phyloP scores from a whole-genome alignment of 1,140 invertebrate species.

The Penaeus japonicus region DNA sequence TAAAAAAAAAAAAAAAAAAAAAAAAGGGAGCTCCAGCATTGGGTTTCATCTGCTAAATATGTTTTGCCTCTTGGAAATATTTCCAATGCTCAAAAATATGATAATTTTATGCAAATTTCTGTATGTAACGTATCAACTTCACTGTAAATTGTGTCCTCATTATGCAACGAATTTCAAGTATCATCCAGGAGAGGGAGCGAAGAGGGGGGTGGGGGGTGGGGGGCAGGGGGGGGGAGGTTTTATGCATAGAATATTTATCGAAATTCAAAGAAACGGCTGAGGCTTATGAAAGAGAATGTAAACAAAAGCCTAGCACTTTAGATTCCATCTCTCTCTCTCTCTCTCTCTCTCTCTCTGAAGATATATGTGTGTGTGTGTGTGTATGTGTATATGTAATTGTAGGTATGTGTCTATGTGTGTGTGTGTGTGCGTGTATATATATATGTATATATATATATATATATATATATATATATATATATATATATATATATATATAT shows the following conservation, averaged over 20 bases:
- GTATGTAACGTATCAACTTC: conserved; percentile 8
- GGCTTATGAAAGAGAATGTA: no score
- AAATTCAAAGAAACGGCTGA: background rate
- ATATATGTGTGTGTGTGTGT: no score
- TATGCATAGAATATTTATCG: conserved; percentile 15
- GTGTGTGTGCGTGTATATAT: background rate
- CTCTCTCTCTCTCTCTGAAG: no score
- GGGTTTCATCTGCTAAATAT: background rate
- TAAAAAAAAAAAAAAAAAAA: background rate
- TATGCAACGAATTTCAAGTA: background rate
- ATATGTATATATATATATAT: conserved; percentile 45
- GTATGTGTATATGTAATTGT: background rate
- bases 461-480: conserved; percentile 42
- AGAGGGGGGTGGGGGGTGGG: background rate
- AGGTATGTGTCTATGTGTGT: no score
- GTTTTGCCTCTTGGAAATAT: background rate
- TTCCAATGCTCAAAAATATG: background rate
- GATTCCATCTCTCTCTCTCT: no score
- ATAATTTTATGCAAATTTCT: conserved; percentile 11
- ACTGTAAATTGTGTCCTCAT: background rate
- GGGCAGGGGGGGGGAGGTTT: background rate
- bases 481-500: conserved; percentile 36
- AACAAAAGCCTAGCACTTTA: no score
- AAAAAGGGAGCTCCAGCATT: background rate
- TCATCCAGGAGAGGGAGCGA: no score